phyloP scores from a whole-genome alignment of 2,888 invertebrate species.

The Drosophila kambysellisi region DNA sequence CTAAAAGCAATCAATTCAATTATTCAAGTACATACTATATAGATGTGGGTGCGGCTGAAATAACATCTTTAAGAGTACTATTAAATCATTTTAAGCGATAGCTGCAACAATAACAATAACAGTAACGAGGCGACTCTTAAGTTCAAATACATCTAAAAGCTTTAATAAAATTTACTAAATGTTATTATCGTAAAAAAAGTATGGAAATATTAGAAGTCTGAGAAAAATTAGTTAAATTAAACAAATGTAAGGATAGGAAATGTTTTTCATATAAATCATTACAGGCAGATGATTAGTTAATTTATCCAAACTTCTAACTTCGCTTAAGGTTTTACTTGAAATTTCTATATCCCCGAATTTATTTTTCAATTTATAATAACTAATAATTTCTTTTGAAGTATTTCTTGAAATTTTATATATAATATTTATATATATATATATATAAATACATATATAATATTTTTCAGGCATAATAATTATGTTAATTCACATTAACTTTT shows the following conservation, averaged over 20 bases:
- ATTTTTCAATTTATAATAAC: background rate
- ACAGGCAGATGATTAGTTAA: background rate
- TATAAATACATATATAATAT: background rate
- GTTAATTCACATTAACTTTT: too few relatives aligned
- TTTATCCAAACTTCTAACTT: background rate
- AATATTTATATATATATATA: background rate
- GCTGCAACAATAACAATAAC: background rate
- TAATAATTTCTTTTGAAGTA: background rate
- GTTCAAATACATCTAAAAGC: background rate
- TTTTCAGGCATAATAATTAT: background rate
- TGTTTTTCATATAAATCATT: background rate
- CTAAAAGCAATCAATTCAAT: slow-evolving; percentile 24
- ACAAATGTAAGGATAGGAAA: background rate
- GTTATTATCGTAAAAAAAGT: too few relatives aligned
- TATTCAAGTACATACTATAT: slow-evolving; percentile 20
- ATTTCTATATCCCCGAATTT: background rate
- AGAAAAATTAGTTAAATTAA: too few relatives aligned
- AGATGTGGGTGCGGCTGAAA: slow-evolving; percentile 13
- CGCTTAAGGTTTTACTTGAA: background rate
- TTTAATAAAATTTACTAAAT: background rate
- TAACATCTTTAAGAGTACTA: slow-evolving; percentile 1
- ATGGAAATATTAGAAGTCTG: background rate
- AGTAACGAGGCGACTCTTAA: background rate
- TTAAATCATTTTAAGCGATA: background rate
- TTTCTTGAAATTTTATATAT: background rate